Percentiles rank a stretch among this genome's conserved stretches.
phyloP scores from a whole-genome alignment of 2,797 vertebrate genomes.

The Mormyrops attenuatus region DNA sequence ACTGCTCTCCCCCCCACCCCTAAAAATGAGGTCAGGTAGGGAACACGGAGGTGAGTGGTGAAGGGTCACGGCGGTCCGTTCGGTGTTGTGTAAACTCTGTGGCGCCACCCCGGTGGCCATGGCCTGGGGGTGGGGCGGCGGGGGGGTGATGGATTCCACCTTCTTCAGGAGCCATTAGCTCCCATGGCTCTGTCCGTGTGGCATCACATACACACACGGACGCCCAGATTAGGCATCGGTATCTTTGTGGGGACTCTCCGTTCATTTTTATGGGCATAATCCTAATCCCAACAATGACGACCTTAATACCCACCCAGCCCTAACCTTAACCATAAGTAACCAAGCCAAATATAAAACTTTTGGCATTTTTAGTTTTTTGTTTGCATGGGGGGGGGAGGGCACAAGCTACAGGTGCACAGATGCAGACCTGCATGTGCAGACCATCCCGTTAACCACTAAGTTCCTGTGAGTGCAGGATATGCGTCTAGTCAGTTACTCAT shows the following conservation, averaged over 20 bases:
- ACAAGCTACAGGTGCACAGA: neutral
- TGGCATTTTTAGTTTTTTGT: neutral
- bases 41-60: slow-evolving; percentile 44
- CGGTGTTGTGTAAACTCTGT: slow-evolving; percentile 43
- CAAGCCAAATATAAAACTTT: neutral
- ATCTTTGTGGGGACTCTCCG: neutral
- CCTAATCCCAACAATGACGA: neutral
- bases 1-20: slow-evolving; percentile 20
- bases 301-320: neutral
- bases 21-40: slow-evolving; percentile 42
- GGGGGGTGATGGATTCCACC: neutral
- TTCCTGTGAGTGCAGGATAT: neutral
- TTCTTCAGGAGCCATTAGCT: neutral
- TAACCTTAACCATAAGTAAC: neutral
- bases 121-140: slow-evolving; percentile 4
- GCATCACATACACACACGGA: neutral
- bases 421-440: neutral
- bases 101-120: slow-evolving; percentile 40
- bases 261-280: neutral
- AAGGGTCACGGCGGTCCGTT: slow-evolving; percentile 43
- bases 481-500: neutral
- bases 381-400: neutral
- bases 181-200: neutral
- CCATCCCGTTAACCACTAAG: neutral
- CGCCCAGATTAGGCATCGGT: neutral